These are phyloP conservation scores for Lithobates sylvaticus DNA, from an alignment of 2,797 vertebrate genomes.

Conservation along the genomic window DNA sequence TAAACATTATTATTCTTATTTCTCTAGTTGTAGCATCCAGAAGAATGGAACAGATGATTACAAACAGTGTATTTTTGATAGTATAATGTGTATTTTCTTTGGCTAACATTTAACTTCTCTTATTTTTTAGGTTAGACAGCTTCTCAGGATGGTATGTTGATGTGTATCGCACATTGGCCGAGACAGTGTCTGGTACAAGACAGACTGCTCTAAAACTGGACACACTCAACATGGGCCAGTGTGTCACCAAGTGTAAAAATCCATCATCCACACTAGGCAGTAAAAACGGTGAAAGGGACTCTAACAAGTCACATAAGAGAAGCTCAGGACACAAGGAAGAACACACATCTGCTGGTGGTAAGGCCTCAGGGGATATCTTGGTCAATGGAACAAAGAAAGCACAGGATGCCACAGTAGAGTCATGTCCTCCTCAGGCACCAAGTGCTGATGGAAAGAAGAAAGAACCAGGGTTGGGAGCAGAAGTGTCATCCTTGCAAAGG, in stretches of 20 bases:
- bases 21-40: too few relatives aligned
- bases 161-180: slow-evolving; percentile 80
- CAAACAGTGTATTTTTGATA: neutral
- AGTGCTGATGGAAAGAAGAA: slow-evolving; percentile 82
- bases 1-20: too few relatives aligned
- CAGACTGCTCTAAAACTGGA: slow-evolving; percentile 73
- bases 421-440: slow-evolving; percentile 73
- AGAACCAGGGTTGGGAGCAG: slow-evolving; percentile 75
- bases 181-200: slow-evolving; percentile 82
- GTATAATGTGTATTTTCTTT: neutral
- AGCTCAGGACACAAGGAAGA: slow-evolving; percentile 88
- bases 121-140: slow-evolving; percentile 70
- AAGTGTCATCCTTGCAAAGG: slow-evolving; percentile 85
- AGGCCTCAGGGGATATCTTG: slow-evolving; percentile 86
- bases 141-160: slow-evolving; percentile 89
- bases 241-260: slow-evolving; percentile 99
- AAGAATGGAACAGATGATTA: too few relatives aligned
- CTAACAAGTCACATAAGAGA: slow-evolving; percentile 91
- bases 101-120: slow-evolving; percentile 31
- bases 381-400: slow-evolving; percentile 93
- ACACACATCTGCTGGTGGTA: slow-evolving; percentile 78
- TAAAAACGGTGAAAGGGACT: slow-evolving; percentile 96
- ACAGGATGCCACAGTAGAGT: slow-evolving; percentile 82
- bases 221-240: slow-evolving; percentile 94
- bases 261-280: slow-evolving; percentile 97